These are phyloP conservation scores for Drosophila kuntzei DNA, from an alignment of 2,888 invertebrate species.

Conservation along the genomic window DNA sequence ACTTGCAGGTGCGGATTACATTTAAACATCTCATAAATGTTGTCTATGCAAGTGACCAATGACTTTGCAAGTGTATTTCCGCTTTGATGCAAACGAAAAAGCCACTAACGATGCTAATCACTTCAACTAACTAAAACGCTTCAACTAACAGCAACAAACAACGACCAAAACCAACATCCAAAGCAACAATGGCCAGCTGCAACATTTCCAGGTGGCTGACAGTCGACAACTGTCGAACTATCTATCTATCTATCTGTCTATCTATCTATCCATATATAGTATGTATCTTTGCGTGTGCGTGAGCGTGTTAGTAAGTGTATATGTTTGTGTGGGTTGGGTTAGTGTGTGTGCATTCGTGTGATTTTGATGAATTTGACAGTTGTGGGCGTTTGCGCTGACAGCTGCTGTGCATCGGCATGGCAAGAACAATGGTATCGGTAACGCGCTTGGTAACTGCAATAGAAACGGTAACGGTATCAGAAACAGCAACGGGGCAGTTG, in stretches of 20 bases:
- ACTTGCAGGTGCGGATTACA: background rate
- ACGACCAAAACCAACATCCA: constrained; percentile 31
- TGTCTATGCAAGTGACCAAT: constrained; percentile 56
- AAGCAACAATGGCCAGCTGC: constrained; percentile 46
- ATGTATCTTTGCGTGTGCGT: constrained; percentile 14
- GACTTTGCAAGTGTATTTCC: constrained; percentile 68
- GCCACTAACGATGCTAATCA: constrained; percentile 80
- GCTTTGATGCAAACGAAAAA: constrained; percentile 74
- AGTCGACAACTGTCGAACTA: constrained; percentile 64
- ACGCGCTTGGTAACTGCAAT: constrained; percentile 32
- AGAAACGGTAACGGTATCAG: constrained; percentile 16
- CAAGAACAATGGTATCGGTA: constrained; percentile 38
- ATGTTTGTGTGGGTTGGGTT: constrained; percentile 1
- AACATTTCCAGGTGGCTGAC: constrained; percentile 74
- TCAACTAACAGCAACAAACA: constrained; percentile 55
- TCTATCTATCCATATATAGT: constrained; percentile 9
- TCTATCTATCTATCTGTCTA: constrained; percentile 36
- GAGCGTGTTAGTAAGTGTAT: constrained; percentile 4
- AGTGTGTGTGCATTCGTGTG: constrained; percentile 75
- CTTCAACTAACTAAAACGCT: constrained; percentile 80
- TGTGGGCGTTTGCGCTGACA: constrained; percentile 84
- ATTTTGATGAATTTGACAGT: constrained; percentile 85
- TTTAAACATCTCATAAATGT: constrained; percentile 48
- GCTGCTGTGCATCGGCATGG: constrained; percentile 64
- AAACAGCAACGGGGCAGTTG: constrained; percentile 10